phyloP scores from a whole-genome alignment of 2,113 vertebrate genomes.

The Psilopsiagon aymara region DNA sequence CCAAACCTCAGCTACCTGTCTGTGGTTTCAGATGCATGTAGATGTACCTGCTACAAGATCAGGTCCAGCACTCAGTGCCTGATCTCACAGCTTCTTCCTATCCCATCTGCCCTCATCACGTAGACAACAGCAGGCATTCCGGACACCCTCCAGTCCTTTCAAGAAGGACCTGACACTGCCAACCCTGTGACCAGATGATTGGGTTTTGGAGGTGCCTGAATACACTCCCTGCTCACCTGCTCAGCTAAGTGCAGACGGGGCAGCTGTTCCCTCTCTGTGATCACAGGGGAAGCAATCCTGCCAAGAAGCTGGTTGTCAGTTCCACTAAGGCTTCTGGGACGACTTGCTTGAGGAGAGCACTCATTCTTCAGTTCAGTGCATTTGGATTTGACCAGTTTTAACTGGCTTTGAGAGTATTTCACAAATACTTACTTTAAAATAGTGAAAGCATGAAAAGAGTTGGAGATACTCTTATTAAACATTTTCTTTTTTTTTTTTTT shows the following conservation, averaged over 20 bases:
- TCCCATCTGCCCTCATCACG: not conserved
- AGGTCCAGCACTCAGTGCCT: not conserved
- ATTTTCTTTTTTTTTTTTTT: not conserved
- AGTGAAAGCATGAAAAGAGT: not conserved
- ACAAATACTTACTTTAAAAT: not conserved
- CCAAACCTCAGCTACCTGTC: not conserved
- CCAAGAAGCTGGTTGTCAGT: constrained; percentile 2
- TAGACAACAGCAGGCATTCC: constrained; percentile 31
- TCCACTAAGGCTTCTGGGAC: not conserved
- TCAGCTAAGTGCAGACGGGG: not conserved
- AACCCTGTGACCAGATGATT: not conserved
- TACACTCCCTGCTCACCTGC: constrained; percentile 10
- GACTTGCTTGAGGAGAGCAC: not conserved
- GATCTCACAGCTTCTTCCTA: not conserved
- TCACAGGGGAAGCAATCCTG: constrained; percentile 31
- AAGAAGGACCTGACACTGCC: not conserved
- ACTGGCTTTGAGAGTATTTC: not conserved
- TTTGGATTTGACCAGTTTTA: not conserved
- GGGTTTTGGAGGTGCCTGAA: constrained; percentile 13
- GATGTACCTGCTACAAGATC: not conserved
- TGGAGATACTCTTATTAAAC: not conserved
- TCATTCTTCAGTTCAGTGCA: not conserved
- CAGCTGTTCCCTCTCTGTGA: not conserved
- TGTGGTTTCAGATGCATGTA: not conserved
- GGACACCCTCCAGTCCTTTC: not conserved